Evolutionary conservation across 2,797 vertebrate genomes (phyloP), one percentile per base, ranked within the genome.

Genomic region (Molothrus ater): DNA sequence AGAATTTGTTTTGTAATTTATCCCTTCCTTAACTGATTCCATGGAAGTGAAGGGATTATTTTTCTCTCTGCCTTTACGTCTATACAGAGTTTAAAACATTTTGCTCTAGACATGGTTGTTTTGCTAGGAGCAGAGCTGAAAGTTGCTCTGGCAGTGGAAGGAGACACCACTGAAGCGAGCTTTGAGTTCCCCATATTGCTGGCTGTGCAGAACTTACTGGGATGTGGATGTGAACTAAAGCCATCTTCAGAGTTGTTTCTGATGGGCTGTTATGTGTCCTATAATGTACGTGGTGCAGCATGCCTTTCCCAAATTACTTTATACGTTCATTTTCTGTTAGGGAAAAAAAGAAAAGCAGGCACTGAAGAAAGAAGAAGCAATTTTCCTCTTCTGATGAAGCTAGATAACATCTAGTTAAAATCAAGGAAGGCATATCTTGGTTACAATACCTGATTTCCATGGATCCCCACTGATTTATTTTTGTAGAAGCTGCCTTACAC

Each of bases 1-100:
- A 85, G 43, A 79, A 81, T 85, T 92, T 89, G 29, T 54, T 80
- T 85, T 89, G 71, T 88, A 91, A 85, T 92, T 90, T 89, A 93
- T 80, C 31, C 38, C 42, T 82, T 82, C 81, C 38, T 38, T 53
- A 19, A 68, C 78, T 74, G 61, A 71, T 80, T 76, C 47, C 0
- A 2, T 80, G 53, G 16, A 92, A 74, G 34, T 43, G 50, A 87
- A 78, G 12, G 40, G 28, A 32, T 57, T 76, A 8, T 26, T 66
- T 72, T 88, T 78, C 50, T 61, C 29, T 24, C 45, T 92, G 53
- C n/a, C 36, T 47, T 81, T 86, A 59, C 13, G 17, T 61, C 50
- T 85, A 4, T 42, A 8, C 1, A 5, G 48, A 45, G 10, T 73
- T 80, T 73, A 64, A 88, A 90, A 51, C 7, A 14, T 84, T 83